Conservation (phyloP, 2,797 vertebrate genomes). For the Phrynocephalus vlangalii region DNA sequence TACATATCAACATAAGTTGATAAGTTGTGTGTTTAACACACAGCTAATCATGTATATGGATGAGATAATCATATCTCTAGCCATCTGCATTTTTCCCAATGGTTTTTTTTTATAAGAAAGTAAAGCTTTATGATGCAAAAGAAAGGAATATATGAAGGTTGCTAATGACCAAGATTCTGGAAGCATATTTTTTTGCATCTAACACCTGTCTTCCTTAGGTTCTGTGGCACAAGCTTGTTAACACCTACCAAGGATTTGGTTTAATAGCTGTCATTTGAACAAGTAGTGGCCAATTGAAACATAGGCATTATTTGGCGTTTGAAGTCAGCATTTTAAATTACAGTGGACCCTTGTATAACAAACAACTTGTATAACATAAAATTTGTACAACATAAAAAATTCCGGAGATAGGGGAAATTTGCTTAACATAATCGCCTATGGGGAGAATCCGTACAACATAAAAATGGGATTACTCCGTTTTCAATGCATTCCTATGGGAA, state of each 20-base stretch:
- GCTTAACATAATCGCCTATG: too few species aligned
- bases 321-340: neutral
- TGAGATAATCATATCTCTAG: neutral
- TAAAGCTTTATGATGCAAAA: neutral
- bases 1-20: neutral
- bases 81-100: neutral
- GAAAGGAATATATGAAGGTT: neutral
- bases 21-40: neutral
- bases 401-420: too few species aligned
- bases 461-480: too few species aligned
- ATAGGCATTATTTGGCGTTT: neutral
- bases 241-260: neutral
- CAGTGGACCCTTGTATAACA: too few species aligned
- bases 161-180: neutral
- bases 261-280: neutral
- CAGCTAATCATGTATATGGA: neutral
- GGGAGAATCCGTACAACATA: too few species aligned
- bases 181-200: neutral
- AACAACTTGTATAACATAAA: too few species aligned
- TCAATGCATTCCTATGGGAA: too few species aligned
- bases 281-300: neutral
- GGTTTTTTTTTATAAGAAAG: neutral
- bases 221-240: neutral
- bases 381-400: too few species aligned
- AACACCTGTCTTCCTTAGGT: neutral